Percentiles rank a stretch among this genome's conserved stretches.
These are phyloP conservation scores for Lasius platythorax DNA, from an alignment of 2,888 invertebrate species.

Conservation along the genomic window DNA sequence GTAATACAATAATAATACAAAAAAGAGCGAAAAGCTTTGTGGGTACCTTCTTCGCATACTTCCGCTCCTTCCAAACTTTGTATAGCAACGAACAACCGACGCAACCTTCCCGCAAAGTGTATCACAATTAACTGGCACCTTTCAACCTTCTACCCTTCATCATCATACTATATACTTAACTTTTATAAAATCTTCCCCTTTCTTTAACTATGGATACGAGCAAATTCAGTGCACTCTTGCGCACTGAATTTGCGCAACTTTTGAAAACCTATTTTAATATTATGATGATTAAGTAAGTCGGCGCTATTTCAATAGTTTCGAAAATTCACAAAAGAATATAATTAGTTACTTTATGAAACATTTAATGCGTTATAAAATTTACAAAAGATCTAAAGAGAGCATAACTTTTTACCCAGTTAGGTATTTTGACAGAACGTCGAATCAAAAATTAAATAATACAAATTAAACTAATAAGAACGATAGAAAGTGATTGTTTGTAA, in stretches of 20 bases:
- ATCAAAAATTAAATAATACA: background rate
- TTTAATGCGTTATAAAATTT: slow-evolving; percentile 14
- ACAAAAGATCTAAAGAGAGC: background rate
- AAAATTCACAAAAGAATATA: slow-evolving; percentile 20
- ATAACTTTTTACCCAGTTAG: slow-evolving; percentile 10
- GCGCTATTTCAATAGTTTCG: background rate
- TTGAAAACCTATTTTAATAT: slow-evolving; percentile 78
- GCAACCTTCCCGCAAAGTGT: slow-evolving; percentile 83
- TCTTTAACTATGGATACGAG: slow-evolving; percentile 56
- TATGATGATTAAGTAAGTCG: slow-evolving; percentile 72
- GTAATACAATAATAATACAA: slow-evolving; percentile 19
- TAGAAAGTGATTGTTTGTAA: background rate
- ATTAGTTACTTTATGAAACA: background rate
- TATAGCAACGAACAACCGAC: slow-evolving; percentile 48
- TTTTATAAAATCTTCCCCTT: slow-evolving; percentile 74
- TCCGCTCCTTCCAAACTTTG: slow-evolving; percentile 34
- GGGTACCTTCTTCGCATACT: background rate
- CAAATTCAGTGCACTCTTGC: slow-evolving; percentile 35
- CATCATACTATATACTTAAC: slow-evolving; percentile 65
- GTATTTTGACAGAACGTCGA: background rate
- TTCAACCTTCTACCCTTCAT: slow-evolving; percentile 71
- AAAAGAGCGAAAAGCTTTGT: background rate
- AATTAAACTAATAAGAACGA: slow-evolving; percentile 12
- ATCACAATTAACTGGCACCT: slow-evolving; percentile 84
- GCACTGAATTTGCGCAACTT: slow-evolving; percentile 31